A percentile compares a stretch with the other conserved stretches of the same genome.
phyloP scores from a whole-genome alignment of 2,888 invertebrate species.

The Isoperla grammatica region DNA sequence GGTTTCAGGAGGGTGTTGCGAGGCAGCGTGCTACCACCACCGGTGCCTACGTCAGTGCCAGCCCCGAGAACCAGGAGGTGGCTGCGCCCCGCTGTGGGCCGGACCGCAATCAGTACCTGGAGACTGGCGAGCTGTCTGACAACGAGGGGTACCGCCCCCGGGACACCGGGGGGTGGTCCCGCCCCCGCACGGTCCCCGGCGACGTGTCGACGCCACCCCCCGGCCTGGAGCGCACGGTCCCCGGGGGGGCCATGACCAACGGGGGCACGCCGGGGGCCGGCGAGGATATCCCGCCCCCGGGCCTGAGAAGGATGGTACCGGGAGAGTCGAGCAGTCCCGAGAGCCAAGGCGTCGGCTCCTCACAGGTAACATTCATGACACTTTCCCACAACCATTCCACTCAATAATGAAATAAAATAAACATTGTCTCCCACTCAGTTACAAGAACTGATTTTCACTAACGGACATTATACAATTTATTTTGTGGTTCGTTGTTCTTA shows the following conservation, averaged over 20 bases:
- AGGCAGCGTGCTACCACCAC: too few species aligned
- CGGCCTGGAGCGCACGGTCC: constrained; percentile 56
- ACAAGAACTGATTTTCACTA: too few species aligned
- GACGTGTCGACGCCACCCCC: constrained; percentile 34
- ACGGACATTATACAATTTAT: too few species aligned
- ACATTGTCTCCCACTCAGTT: too few species aligned
- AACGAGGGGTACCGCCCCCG: constrained; percentile 13
- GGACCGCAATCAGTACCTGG: constrained; percentile 69
- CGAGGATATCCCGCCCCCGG: constrained; percentile 51
- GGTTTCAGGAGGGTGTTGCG: neutral
- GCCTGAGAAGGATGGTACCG: constrained; percentile 31
- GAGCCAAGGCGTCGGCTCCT: constrained; percentile 12
- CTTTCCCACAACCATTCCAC: too few species aligned
- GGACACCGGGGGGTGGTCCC: constrained; percentile 32
- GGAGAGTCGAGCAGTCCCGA: constrained; percentile 33
- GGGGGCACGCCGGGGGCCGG: constrained; percentile 7
- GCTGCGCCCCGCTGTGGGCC: constrained; percentile 31
- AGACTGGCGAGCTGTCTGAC: constrained; percentile 59
- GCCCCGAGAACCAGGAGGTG: constrained; percentile 34
- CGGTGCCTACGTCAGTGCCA: constrained; percentile 20
- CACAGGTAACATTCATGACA: constrained; percentile 7
- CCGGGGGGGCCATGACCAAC: constrained; percentile 42
- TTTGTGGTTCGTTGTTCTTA: too few species aligned
- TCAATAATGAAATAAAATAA: too few species aligned
- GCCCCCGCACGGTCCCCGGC: constrained; percentile 38